These are phyloP conservation scores for Drosophila cardini DNA, from an alignment of 1,140 invertebrate species.

Conservation along the genomic window DNA sequence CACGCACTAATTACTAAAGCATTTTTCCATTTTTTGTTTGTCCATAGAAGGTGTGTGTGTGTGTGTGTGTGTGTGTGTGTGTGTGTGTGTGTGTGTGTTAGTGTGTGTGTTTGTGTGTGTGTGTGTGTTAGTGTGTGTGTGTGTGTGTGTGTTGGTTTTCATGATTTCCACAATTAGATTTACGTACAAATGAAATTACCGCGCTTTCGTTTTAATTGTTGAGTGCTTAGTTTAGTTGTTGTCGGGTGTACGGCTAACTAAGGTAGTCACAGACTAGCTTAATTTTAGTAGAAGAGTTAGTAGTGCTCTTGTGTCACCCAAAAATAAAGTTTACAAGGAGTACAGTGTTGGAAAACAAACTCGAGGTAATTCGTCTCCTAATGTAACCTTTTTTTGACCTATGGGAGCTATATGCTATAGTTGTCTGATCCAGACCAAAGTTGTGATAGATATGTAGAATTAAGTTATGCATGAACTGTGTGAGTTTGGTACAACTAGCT, in stretches of 20 bases:
- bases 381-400: too few species aligned
- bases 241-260: conserved; percentile 14
- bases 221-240: conserved; percentile 61
- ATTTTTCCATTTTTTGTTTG: conserved; percentile 54
- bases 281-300: background rate
- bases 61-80: conserved; percentile 9
- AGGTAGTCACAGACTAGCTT: conserved; percentile 1
- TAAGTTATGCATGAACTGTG: too few species aligned
- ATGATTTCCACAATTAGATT: conserved; percentile 79
- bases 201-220: conserved; percentile 82
- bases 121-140: conserved; percentile 2
- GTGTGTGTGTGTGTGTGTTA: conserved; percentile 12
- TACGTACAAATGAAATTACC: conserved; percentile 81
- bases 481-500: too few species aligned
- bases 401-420: too few species aligned
- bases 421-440: too few species aligned
- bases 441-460: too few species aligned
- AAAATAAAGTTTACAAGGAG: background rate
- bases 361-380: too few species aligned
- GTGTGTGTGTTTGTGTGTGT: conserved; percentile 15
- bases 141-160: conserved; percentile 20
- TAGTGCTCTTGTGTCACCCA: background rate
- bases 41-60: conserved; percentile 6
- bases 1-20: conserved; percentile 80
- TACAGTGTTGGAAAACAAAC: too few species aligned